phyloP scores from a whole-genome alignment of 2,113 vertebrate genomes.

The Cyphomyrus plagiostoma region DNA sequence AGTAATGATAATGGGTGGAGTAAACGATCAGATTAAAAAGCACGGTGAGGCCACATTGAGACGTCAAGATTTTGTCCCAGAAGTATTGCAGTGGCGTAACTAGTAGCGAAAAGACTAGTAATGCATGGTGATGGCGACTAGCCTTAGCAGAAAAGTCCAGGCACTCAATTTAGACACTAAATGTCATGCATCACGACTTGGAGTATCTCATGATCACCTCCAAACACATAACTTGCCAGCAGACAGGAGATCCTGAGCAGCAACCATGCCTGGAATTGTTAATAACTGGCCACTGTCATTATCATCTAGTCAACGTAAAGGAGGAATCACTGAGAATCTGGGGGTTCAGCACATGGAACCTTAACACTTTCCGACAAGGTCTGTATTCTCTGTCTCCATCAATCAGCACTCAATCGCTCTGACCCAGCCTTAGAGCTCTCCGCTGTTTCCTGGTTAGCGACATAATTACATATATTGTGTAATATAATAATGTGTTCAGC shows the following conservation, averaged over 20 bases:
- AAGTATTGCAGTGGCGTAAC: not conserved
- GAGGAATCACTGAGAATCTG: not conserved
- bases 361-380: not conserved
- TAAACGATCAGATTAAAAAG: not conserved
- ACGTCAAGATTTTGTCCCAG: not conserved
- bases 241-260: not conserved
- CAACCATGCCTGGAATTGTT: not conserved
- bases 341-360: not conserved
- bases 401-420: not conserved
- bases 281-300: not conserved
- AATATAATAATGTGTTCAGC: not conserved
- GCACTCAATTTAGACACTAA: not conserved
- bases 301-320: not conserved
- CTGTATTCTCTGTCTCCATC: not conserved
- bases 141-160: not conserved
- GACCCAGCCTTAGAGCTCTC: not conserved
- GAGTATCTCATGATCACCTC: not conserved
- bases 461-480: not conserved
- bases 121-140: not conserved
- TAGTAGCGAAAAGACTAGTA: not conserved
- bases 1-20: not conserved
- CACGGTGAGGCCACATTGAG: not conserved
- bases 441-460: not conserved
- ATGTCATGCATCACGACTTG: not conserved
- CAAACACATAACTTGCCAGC: not conserved